phyloP scores from a whole-genome alignment of 2,888 invertebrate species.

The Lamproptera curius region DNA sequence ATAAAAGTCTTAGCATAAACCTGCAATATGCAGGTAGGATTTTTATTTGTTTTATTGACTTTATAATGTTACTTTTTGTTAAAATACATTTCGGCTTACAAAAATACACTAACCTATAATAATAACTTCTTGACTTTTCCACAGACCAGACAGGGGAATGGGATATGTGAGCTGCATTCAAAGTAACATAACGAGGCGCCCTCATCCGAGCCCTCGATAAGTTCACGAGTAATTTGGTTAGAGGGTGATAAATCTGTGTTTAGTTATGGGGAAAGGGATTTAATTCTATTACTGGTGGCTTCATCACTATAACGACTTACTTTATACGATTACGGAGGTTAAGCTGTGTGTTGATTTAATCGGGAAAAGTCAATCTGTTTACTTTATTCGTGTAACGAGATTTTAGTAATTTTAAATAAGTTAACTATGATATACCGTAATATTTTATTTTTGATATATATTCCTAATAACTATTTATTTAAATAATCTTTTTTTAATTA shows the following conservation, averaged over 20 bases:
- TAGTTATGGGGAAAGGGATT: conserved; percentile 49
- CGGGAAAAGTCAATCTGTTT: background rate
- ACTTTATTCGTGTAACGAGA: too few relatives aligned
- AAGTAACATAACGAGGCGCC: conserved; percentile 50
- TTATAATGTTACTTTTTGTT: too few relatives aligned
- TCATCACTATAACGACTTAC: conserved; percentile 47
- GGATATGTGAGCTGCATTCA: conserved; percentile 44
- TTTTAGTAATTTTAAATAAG: too few relatives aligned
- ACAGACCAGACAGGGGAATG: conserved; percentile 29
- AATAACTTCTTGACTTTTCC: conserved; percentile 15
- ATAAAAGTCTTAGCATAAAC: too few relatives aligned
- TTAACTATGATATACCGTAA: too few relatives aligned
- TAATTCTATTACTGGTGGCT: conserved; percentile 58
- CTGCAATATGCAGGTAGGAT: too few relatives aligned
- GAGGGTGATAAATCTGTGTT: conserved; percentile 72
- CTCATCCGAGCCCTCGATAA: conserved; percentile 53
- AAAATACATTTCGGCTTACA: too few relatives aligned
- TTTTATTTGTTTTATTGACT: too few relatives aligned
- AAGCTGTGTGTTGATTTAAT: conserved; percentile 35
- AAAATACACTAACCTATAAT: conserved; percentile 14
- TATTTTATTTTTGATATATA: too few relatives aligned
- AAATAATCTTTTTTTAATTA: too few relatives aligned
- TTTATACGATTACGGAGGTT: conserved; percentile 60
- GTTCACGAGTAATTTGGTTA: conserved; percentile 67
- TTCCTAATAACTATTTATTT: too few relatives aligned